These are phyloP conservation scores for Dipodomys ordii DNA, from an alignment of 2,113 vertebrate genomes.

Conservation along the genomic window DNA sequence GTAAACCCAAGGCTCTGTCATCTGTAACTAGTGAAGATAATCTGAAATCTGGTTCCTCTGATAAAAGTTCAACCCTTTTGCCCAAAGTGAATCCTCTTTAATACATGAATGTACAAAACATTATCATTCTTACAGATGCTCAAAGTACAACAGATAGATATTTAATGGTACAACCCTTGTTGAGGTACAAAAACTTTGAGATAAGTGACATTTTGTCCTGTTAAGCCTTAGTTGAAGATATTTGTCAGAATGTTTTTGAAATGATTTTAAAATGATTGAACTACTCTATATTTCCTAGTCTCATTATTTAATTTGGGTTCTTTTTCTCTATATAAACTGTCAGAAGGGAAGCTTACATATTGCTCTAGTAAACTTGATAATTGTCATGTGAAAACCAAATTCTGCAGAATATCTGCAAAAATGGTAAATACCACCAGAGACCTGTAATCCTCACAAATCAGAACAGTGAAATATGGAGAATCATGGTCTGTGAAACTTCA, in stretches of 20 bases:
- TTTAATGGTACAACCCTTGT: background rate
- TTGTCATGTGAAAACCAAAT: background rate
- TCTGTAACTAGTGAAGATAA: background rate
- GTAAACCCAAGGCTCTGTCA: background rate
- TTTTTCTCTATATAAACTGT: background rate
- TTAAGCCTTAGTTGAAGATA: constrained; percentile 16
- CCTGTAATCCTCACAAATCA: too few relatives aligned
- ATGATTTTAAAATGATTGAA: background rate
- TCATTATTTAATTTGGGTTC: background rate
- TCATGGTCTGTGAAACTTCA: too few relatives aligned
- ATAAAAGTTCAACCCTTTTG: background rate
- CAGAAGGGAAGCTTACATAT: background rate
- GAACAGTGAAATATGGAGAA: too few relatives aligned
- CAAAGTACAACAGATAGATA: constrained; percentile 23
- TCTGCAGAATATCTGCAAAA: constrained; percentile 31
- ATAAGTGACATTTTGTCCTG: constrained; percentile 10
- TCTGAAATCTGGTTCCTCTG: constrained; percentile 23
- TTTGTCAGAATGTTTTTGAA: background rate
- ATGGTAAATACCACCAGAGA: background rate
- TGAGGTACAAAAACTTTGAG: background rate
- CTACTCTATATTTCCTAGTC: background rate
- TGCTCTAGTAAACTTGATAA: background rate
- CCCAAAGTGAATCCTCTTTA: background rate
- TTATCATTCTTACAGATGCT: background rate
- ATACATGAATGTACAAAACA: background rate